Base-by-base conservation (phyloP, 2,113 vertebrate genomes). In the Calypte anna region DNA sequence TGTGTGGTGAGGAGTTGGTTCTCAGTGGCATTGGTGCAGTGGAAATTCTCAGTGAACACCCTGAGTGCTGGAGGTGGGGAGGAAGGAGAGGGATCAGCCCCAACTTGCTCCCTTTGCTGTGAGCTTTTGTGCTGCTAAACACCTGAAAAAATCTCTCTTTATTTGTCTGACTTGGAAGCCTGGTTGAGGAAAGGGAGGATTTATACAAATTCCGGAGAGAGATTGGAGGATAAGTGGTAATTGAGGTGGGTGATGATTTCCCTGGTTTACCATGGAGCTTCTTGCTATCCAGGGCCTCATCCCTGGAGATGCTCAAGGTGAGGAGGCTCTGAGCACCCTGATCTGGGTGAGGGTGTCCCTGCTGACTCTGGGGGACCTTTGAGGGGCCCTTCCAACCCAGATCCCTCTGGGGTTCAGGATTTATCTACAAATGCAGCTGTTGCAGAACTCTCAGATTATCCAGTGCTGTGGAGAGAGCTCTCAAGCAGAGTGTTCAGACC, bases 401-500 rank as follows among this genome's bases (percentile, higher is more conserved):
- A 40, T 40, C 40, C 40, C 40, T 40, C 40, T 40, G 40, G 10
- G 40, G 11, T 44, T 14, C 33, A 16, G 53, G 58, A 23, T 61
- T 72, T 72, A 24, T 46, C 61, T 66, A 2, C 58, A 63, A 10
- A 43, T 31, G 13, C 9, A 55, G 19, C 23, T 40, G n/a, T 25
- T 51, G 62, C 53, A 18, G 57, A 46, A 22, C 18, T 14, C 24
- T 4, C 48, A 31, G 70, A 8, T 55, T 31, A 27, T 84, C 82
- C 28, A 24, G 24, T 25, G 33, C 73, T 22, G n/a, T 2, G 2
- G 25, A 4, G 21, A 40, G 64, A 7, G 61, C 66, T 54, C 64
- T 54, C 14, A 3, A 25, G 63, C 15, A 4, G 22, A 50, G 25
- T 5, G 44, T 30, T 78, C 28, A 16, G 21, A 13, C 1, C 0